Percentiles rank a stretch among this genome's conserved stretches.
These are phyloP conservation scores for Pseudomugil gertrudae DNA, from an alignment of 2,797 vertebrate genomes.

Conservation along the genomic window DNA sequence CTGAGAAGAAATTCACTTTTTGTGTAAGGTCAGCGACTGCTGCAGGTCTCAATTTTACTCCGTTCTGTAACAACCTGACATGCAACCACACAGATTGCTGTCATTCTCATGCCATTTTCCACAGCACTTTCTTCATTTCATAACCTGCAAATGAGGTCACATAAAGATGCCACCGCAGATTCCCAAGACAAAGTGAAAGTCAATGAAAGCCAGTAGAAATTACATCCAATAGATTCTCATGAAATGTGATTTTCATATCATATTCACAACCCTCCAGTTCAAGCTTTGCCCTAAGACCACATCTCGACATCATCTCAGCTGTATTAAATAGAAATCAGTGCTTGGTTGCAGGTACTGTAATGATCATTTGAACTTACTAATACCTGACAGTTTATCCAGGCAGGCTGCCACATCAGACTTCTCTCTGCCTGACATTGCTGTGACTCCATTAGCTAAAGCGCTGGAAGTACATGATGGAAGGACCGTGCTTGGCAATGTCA, in stretches of 20 bases:
- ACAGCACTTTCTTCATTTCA: constrained; percentile 45
- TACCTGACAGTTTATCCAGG: constrained; percentile 72
- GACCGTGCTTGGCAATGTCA: constrained; percentile 71
- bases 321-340: constrained; percentile 73
- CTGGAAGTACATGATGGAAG: constrained; percentile 76
- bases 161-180: constrained; percentile 62
- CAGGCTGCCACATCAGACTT: constrained; percentile 56
- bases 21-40: constrained; percentile 65
- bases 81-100: constrained; percentile 23
- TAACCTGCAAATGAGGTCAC: constrained; percentile 65
- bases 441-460: constrained; percentile 78
- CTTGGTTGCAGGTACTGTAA: constrained; percentile 58
- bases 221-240: constrained; percentile 40
- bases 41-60: constrained; percentile 39
- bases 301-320: constrained; percentile 54
- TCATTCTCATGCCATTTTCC: constrained; percentile 39
- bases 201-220: constrained; percentile 57
- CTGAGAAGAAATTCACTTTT: constrained; percentile 42
- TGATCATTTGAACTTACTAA: constrained; percentile 69
- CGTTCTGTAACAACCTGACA: constrained; percentile 46
- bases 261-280: constrained; percentile 43
- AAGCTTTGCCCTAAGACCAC: constrained; percentile 48
- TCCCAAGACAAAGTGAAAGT: constrained; percentile 66
- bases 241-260: constrained; percentile 50
- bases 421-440: constrained; percentile 73